Base-by-base conservation (phyloP, 2,888 invertebrate genomes). In the Ceramica pisi region DNA sequence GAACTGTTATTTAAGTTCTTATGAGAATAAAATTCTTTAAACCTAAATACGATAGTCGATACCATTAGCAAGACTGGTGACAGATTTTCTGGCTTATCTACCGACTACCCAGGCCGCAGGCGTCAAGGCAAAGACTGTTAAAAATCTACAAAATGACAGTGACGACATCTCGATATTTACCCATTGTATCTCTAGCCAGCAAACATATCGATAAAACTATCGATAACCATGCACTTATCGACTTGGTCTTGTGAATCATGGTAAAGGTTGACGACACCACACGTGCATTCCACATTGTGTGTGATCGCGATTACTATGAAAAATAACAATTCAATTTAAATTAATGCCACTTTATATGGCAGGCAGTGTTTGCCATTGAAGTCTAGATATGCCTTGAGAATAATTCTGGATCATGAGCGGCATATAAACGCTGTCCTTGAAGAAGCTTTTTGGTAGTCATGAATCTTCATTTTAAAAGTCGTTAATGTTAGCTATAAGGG, bases 311-410 rank as follows among this genome's bases (percentile, higher is more conserved):
- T 74, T 51, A 79, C 71, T 75, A 66, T 70, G 63, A 78, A 76
- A 74, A 71, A 76, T 62, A 71, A 67, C 78, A 67, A 85, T 86
- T 86, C 78, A 83, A 86, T 86, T 86, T 76, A 86, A 86, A 86
- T 85, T 10, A 68, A 68, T 23, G 41, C 55, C 41, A 63, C 62
- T 61, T 59, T 48, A 61, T 75, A 85, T 63, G 86, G 76, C 23
- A n/a, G 19, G 61, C 62, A 55, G 38, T 64, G 74, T 48, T 69
- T 69, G 35, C 41, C 63, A 69, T 74, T 55, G 59, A 68, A 65
- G 50, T 63, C 60, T 65, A 46, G 53, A 35, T 62, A 56, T 60
- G 71, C 23, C 35, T 23, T 56, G 51, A 63, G 44, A 55, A 51
- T 55, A 60, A 55, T 63, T 75, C 53, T 63, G 23, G 57, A 44